These are phyloP conservation scores for Babyrousa celebensis DNA, from an alignment of 2,797 vertebrate species.

Conservation along the genomic window DNA sequence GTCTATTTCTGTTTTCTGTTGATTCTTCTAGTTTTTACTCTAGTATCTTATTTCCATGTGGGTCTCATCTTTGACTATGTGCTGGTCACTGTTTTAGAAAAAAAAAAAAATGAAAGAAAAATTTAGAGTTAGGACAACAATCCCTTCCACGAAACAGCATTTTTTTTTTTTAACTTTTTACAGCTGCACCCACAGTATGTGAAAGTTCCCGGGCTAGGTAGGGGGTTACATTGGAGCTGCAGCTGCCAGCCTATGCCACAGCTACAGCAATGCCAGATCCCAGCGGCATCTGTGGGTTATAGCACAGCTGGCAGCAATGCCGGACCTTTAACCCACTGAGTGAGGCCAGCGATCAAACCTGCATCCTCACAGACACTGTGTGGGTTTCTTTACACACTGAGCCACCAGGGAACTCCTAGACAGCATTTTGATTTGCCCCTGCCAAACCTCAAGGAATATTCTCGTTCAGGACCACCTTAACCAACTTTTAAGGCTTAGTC, in stretches of 20 bases:
- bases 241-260: no score
- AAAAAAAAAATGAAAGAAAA: constrained; percentile 23
- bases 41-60: background rate
- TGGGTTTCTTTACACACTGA: no score
- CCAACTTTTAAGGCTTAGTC: background rate
- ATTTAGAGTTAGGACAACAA: background rate
- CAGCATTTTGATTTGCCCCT: constrained; percentile 43
- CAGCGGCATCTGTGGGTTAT: no score
- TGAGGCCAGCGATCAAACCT: no score
- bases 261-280: no score
- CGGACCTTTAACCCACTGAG: no score
- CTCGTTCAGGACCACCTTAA: background rate
- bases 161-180: background rate
- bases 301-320: no score
- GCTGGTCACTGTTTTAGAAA: background rate
- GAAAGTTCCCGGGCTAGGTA: no score
- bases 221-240: no score
- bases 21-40: background rate
- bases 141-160: background rate
- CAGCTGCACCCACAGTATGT: no score
- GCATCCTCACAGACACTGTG: no score
- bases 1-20: background rate
- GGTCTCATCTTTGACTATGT: constrained; percentile 18
- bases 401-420: background rate
- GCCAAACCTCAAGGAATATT: background rate